Base-by-base conservation (phyloP, 35 echinoderm and acorn worm genomes). In the Heliocidaris erythrogramma region DNA sequence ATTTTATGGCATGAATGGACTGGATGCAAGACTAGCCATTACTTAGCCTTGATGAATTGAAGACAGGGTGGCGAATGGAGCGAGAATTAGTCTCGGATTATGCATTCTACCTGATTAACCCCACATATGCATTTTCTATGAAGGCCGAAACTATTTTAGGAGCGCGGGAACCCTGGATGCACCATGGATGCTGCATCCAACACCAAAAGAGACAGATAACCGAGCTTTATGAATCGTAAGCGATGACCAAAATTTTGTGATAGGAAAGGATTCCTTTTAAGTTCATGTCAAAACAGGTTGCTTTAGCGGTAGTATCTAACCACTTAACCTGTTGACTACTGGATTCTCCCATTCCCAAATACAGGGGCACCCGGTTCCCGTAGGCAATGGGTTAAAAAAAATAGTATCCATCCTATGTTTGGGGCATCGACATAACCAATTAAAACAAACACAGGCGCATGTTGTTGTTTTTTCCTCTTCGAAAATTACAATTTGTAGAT, bases 81-180 rank as follows among this genome's bases (percentile, higher is more conserved):
- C 27, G 65, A 5, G 65, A 78, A 78, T 78, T 78, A 78, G 17
- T 78, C 17, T 78, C 18, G 65, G 65, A 78, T 78, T 78, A 78
- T 78, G 65, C 65, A 78, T 78, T 78, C 65, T 78, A 78, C 65
- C 27, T 78, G 65, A 78, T 78, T 78, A 78, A 78, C 65, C 65
- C 7, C 65, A 78, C 65, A 78, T 78, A 78, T 78, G 65, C 65
- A 78, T 78, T 78, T 78, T 78, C 21, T 21, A 21, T 24, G 65
- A 78, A 78, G 65, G 65, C 27, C 17, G 65, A n/a, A n/a, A n/a
- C 27, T 78, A 78, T 78, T 78, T 78, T 78, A n/a, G 27, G 65
- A 18, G 2, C 21, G 65, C 21, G 65, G 65, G 27, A 78, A 78
- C 21, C 65, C 21, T 78, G 65, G 21, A 11, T 11, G 12, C 59